phyloP scores from a whole-genome alignment of 2,113 vertebrate genomes.

The Eidolon helvum region DNA sequence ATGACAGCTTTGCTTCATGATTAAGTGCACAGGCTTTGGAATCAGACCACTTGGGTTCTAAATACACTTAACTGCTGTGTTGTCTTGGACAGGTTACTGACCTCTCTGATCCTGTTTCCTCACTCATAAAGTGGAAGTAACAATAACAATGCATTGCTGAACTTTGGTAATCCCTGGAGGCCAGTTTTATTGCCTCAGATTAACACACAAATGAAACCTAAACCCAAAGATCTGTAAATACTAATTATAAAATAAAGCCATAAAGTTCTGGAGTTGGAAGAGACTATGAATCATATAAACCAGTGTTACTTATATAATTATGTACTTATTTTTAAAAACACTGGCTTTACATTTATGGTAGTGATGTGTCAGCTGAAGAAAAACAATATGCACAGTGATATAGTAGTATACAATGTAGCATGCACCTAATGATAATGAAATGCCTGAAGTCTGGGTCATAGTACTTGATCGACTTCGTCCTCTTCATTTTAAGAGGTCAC shows the following conservation, averaged over 20 bases:
- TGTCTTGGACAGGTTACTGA: not conserved
- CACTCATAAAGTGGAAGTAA: slow-evolving; percentile 31
- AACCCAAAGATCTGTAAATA: not conserved
- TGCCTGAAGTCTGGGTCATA: not conserved
- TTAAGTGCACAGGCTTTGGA: slow-evolving; percentile 18
- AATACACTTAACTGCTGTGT: not conserved
- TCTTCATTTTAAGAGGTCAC: not conserved
- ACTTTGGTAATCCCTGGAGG: not conserved
- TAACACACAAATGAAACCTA: slow-evolving; percentile 27
- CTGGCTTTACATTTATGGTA: slow-evolving; percentile 2
- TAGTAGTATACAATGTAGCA: not conserved
- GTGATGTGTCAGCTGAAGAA: slow-evolving; percentile 4
- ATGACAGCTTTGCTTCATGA: not conserved
- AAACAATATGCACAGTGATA: not conserved
- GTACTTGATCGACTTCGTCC: not conserved
- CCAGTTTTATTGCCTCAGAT: slow-evolving; percentile 25
- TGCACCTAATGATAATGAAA: not conserved
- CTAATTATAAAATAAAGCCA: slow-evolving; percentile 42
- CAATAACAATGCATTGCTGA: not conserved
- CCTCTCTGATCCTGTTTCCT: slow-evolving; percentile 22
- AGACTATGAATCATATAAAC: not conserved
- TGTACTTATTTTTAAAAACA: not conserved
- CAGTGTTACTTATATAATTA: not conserved
- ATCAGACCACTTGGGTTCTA: not conserved
- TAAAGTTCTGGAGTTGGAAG: not conserved